Evolutionary conservation across 1,140 invertebrate species (phyloP), one percentile per base, ranked within the genome.

Genomic region (Meloidogyne exigua): DNA sequence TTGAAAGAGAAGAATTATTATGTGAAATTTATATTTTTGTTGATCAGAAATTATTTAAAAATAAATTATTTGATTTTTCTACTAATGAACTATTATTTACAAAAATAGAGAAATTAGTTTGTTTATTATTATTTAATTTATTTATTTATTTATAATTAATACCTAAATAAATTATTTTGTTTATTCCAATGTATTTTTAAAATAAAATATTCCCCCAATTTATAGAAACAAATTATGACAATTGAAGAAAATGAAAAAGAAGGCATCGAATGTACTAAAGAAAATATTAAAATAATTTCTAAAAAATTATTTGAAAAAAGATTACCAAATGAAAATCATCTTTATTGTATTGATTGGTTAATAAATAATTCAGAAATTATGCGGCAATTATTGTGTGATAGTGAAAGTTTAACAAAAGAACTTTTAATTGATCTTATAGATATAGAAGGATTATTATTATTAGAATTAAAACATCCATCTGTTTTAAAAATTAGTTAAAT

Each of bases 231-330:
- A 57, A 57, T 57, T n/a, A 57, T 57, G 49, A 1, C 7, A 57
- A 57, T 57, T n/a, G 49, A 57, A 57, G 49, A 57, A 57, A 21
- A n/a, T 57, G 49, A 57, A 57, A n/a, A 57, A n/a, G 49, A 57
- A 57, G 13, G 21, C 1, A 7, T n/a, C 5, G 3, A 57, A 57
- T 57, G 49, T 57, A n/a, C 49, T n/a, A n/a, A 57, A n/a, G n/a
- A 57, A 5, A 57, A 57, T 57, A 7, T 7, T n/a, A 57, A 57
- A 57, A 57, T 57, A 57, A 57, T 57, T 57, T 57, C 49, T n/a
- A 57, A 57, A 57, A 57, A 57, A 57, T 57, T 57, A 57, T 57
- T 57, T n/a, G 49, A 57, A 57, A n/a, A 18, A 57, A 57, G 49
- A 57, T n/a, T 57, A n/a, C 49, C 49, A 57, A 57, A 57, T n/a